Evolutionary conservation across 2,888 invertebrate species (phyloP).

Genomic region (Caenorhabditis panamensis): DNA sequence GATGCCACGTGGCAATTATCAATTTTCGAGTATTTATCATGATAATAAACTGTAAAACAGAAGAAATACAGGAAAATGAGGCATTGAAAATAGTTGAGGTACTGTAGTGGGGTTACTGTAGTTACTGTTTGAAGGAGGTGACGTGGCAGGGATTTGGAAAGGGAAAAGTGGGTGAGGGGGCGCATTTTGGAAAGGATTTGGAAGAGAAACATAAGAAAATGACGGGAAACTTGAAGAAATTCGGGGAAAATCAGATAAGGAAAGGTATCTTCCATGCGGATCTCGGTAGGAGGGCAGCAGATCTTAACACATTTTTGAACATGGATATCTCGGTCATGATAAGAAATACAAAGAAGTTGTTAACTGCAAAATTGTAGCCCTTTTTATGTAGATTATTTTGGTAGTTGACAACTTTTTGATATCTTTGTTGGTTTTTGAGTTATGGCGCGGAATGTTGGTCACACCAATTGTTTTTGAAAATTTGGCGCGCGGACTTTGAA

Average conservation of each 20-base stretch:
- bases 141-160: conserved; percentile 24
- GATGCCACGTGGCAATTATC: conserved; percentile 38
- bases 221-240: conserved; percentile 26
- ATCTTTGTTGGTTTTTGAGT: neutral
- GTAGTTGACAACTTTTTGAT: neutral
- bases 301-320: neutral
- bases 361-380: neutral
- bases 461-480: no score
- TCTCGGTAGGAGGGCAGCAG: neutral
- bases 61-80: conserved; percentile 49
- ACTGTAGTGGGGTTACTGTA: conserved; percentile 15
- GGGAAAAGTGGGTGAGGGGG: neutral
- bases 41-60: conserved; percentile 30
- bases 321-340: neutral
- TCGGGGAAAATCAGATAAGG: neutral
- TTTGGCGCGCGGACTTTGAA: no score
- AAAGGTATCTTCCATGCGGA: neutral
- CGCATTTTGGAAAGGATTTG: conserved; percentile 27
- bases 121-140: conserved; percentile 9
- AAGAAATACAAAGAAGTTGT: neutral
- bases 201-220: conserved; percentile 20
- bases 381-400: neutral
- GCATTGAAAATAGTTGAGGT: conserved; percentile 38
- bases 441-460: no score
- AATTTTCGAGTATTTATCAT: conserved; percentile 29